Conservation (phyloP, 2,888 invertebrate genomes). For the Anarsia innoxiella region DNA sequence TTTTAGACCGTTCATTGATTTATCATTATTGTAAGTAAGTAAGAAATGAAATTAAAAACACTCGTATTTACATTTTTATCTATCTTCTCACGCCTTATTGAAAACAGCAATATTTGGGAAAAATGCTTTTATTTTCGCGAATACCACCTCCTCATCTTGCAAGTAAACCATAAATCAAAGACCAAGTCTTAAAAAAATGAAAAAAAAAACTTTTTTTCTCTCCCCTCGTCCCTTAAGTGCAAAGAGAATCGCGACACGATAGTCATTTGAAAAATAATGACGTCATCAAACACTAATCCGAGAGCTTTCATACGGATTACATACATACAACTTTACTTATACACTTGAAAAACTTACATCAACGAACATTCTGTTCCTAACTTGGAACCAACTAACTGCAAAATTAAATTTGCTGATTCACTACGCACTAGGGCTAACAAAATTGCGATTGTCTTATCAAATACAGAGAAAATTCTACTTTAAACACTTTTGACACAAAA, state of each 20-base stretch:
- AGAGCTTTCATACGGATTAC: slow-evolving; percentile 75
- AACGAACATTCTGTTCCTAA: too few species aligned
- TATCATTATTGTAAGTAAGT: too few species aligned
- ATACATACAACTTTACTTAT: slow-evolving; percentile 22
- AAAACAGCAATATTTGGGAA: background rate
- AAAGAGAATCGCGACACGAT: slow-evolving; percentile 64
- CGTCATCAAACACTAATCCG: slow-evolving; percentile 75
- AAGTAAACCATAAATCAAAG: slow-evolving; percentile 52
- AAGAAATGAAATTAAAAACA: too few species aligned
- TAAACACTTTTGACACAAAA: slow-evolving; percentile 10
- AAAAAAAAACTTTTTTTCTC: slow-evolving; percentile 32
- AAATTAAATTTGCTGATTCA: background rate
- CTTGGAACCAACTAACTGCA: too few species aligned
- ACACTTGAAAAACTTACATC: too few species aligned
- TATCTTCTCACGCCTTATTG: too few species aligned
- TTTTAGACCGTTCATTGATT: too few species aligned
- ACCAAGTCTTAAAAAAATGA: slow-evolving; percentile 28
- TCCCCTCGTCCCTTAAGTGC: slow-evolving; percentile 42
- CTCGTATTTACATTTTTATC: too few species aligned
- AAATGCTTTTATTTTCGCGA: background rate
- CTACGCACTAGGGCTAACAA: slow-evolving; percentile 29
- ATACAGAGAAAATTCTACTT: slow-evolving; percentile 25
- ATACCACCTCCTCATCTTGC: slow-evolving; percentile 21
- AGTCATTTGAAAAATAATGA: slow-evolving; percentile 72
- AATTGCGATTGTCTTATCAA: slow-evolving; percentile 32